These are phyloP conservation scores for Albula goreensis DNA, from an alignment of 2,113 vertebrate species.

Conservation along the genomic window DNA sequence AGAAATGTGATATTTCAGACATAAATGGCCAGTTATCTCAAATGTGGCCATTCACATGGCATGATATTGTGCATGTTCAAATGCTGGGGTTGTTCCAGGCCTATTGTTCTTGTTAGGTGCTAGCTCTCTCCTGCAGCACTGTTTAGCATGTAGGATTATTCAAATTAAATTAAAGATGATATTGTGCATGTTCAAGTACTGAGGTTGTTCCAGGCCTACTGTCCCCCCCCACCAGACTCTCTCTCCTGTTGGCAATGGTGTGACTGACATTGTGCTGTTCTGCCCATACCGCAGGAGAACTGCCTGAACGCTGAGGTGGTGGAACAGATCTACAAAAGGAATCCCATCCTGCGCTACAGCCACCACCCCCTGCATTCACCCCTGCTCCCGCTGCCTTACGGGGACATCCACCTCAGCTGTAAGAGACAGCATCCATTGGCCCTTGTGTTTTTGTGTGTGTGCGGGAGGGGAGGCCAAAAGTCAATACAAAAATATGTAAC, in stretches of 20 bases:
- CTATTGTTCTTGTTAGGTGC: background rate
- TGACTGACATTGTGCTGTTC: background rate
- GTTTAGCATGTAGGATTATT: too few species aligned
- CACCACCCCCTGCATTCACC: slow-evolving; percentile 90
- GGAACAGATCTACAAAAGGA: slow-evolving; percentile 94
- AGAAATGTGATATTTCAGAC: too few species aligned
- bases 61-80: too few species aligned
- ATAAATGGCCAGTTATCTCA: too few species aligned
- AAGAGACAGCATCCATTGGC: slow-evolving; percentile 44
- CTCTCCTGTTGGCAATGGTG: background rate
- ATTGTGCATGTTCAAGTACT: too few species aligned
- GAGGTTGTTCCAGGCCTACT: too few species aligned
- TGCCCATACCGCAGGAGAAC: slow-evolving; percentile 80
- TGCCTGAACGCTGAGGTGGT: slow-evolving; percentile 90
- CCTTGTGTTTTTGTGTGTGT: background rate
- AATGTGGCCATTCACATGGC: too few species aligned
- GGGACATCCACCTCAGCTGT: slow-evolving; percentile 85
- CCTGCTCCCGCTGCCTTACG: slow-evolving; percentile 90
- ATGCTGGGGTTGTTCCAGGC: too few species aligned
- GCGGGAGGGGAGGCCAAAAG: background rate
- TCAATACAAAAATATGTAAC: background rate
- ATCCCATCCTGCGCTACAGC: slow-evolving; percentile 94
- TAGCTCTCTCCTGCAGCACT: background rate
- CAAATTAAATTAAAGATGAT: background rate
- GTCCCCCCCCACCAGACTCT: too few species aligned